A percentile compares a stretch with the other conserved stretches of the same genome.
phyloP scores from a whole-genome alignment of 2,888 invertebrate genomes.

The Pristionchus fissidentatus region DNA sequence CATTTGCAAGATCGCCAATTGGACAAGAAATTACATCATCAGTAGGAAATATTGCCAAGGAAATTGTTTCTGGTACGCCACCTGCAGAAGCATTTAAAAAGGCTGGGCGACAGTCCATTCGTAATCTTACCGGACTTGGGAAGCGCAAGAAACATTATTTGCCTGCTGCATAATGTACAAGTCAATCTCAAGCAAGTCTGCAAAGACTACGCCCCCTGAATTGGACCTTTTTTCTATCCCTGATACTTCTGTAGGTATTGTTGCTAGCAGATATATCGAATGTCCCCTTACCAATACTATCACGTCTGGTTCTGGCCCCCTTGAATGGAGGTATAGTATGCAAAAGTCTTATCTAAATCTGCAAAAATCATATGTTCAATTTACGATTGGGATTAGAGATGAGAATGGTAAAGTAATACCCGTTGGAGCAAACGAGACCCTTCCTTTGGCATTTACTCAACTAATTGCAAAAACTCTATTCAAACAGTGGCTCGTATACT shows the following conservation, averaged over 20 bases:
- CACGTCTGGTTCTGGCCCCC: background rate
- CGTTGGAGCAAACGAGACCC: background rate
- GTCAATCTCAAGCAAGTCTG: background rate
- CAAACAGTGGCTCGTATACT: background rate
- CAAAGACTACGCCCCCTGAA: background rate
- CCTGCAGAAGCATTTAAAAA: background rate
- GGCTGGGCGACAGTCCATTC: background rate
- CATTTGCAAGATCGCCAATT: constrained; percentile 14
- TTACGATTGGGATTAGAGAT: background rate
- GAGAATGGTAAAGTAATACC: background rate
- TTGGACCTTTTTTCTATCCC: constrained; percentile 45
- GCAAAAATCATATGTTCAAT: background rate
- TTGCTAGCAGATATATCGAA: background rate
- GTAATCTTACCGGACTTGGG: background rate
- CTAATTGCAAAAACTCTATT: constrained; percentile 23
- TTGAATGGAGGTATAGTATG: constrained; percentile 9
- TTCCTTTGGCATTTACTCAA: background rate
- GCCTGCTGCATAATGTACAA: constrained; percentile 15
- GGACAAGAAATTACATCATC: constrained; percentile 35
- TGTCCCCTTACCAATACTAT: background rate
- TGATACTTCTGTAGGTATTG: constrained; percentile 4
- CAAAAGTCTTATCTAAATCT: background rate
- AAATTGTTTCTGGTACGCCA: no score
- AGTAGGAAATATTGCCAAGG: no score
- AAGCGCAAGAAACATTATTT: background rate